Conservation (phyloP, 2,888 invertebrate species). For the Drosophila greeni region DNA sequence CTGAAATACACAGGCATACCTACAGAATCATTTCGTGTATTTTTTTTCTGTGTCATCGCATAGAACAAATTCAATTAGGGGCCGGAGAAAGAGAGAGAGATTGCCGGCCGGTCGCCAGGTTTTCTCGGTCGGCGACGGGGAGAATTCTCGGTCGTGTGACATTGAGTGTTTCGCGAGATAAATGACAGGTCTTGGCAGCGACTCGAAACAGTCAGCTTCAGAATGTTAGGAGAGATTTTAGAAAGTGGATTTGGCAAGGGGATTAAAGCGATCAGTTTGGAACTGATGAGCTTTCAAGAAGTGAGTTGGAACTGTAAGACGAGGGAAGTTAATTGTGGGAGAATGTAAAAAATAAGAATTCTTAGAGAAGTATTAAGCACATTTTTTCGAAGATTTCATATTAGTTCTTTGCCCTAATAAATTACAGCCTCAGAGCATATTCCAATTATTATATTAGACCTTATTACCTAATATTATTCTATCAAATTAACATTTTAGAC, state of each 20-base stretch:
- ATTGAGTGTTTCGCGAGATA: slow-evolving; percentile 53
- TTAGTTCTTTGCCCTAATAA: neutral
- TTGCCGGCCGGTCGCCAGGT: slow-evolving; percentile 35
- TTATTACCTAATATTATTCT: neutral
- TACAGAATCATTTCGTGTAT: slow-evolving; percentile 36
- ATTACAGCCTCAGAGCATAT: neutral
- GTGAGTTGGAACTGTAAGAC: neutral
- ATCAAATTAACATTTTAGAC: neutral
- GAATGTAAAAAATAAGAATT: neutral
- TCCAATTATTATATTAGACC: neutral
- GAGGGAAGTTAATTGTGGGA: neutral
- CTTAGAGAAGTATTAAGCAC: no score
- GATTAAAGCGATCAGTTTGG: slow-evolving; percentile 8
- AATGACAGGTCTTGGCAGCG: slow-evolving; percentile 51
- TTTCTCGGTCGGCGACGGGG: slow-evolving; percentile 9
- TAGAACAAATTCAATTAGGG: slow-evolving; percentile 61
- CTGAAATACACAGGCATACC: slow-evolving; percentile 17
- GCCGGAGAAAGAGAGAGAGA: slow-evolving; percentile 20
- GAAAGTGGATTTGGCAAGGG: slow-evolving; percentile 28
- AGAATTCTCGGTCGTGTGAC: slow-evolving; percentile 32
- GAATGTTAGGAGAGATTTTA: slow-evolving; percentile 30
- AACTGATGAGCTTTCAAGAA: neutral
- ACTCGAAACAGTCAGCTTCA: slow-evolving; percentile 13
- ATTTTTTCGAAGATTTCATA: neutral
- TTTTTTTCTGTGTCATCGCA: slow-evolving; percentile 35